Conservation (phyloP, 2,113 vertebrate genomes). For the Octodon degus region DNA sequence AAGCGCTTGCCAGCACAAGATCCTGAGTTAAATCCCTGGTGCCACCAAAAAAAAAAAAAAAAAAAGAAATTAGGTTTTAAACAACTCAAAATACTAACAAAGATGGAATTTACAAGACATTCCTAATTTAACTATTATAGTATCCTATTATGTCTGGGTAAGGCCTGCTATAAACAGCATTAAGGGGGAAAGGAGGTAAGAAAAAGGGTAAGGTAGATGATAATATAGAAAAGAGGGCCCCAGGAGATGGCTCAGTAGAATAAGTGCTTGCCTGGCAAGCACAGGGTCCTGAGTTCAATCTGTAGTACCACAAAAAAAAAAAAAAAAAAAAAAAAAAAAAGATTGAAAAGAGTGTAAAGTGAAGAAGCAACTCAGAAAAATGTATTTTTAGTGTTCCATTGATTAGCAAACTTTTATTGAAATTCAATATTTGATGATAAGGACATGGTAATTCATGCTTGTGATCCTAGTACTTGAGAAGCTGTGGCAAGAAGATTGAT, state of each 20-base stretch:
- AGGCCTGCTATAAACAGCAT: constrained; percentile 20
- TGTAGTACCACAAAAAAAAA: too few species aligned
- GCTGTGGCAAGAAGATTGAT: not conserved
- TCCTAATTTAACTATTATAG: not conserved
- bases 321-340: not conserved
- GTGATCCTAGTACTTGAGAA: not conserved
- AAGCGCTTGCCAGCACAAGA: too few species aligned
- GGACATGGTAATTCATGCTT: not conserved
- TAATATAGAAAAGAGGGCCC: not conserved
- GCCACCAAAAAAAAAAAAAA: too few species aligned
- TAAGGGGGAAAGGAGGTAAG: not conserved
- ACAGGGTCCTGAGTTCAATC: too few species aligned
- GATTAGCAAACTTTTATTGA: constrained; percentile 17
- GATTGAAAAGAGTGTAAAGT: not conserved
- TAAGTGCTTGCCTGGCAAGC: too few species aligned
- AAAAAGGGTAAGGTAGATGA: not conserved
- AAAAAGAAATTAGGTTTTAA: constrained; percentile 19
- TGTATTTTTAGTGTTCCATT: not conserved
- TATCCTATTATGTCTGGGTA: not conserved
- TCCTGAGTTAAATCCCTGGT: too few species aligned
- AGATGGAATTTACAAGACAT: not conserved
- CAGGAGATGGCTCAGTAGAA: too few species aligned
- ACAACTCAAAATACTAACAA: constrained; percentile 32
- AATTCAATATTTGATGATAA: constrained; percentile 33
- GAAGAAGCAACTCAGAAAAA: constrained; percentile 30